Percentiles rank a stretch among this genome's conserved stretches.
Evolutionary conservation across 2,113 vertebrate genomes (phyloP).

Genomic region (Cyanoramphus novaezelandiae): DNA sequence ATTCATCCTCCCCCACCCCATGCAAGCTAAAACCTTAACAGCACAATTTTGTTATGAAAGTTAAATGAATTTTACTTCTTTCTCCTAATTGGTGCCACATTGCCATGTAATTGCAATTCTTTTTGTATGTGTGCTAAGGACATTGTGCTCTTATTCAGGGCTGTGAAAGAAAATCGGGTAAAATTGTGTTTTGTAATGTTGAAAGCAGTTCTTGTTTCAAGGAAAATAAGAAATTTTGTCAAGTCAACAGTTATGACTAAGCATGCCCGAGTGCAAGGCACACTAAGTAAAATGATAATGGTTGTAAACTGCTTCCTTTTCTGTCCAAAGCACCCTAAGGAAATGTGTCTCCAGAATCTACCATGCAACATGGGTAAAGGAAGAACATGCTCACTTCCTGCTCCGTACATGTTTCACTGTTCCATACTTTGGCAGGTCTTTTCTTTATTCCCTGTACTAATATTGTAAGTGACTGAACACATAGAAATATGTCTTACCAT

Average conservation of each 20-base stretch:
- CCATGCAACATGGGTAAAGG: background rate
- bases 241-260: background rate
- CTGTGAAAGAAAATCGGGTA: background rate
- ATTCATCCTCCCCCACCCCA: fast-evolving
- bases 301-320: background rate
- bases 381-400: background rate
- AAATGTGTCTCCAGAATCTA: background rate
- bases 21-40: background rate
- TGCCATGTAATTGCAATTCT: background rate
- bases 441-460: background rate
- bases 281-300: fast-evolving
- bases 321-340: background rate
- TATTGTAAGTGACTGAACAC: background rate
- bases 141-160: background rate
- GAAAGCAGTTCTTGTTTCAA: background rate
- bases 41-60: background rate
- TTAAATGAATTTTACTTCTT: background rate
- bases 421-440: background rate
- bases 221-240: background rate
- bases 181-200: background rate
- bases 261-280: background rate
- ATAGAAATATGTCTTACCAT: background rate
- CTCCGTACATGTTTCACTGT: fast-evolving
- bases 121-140: background rate
- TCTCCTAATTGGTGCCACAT: background rate